phyloP scores from a whole-genome alignment of 2,113 vertebrate genomes.

The Coreoperca whiteheadi region DNA sequence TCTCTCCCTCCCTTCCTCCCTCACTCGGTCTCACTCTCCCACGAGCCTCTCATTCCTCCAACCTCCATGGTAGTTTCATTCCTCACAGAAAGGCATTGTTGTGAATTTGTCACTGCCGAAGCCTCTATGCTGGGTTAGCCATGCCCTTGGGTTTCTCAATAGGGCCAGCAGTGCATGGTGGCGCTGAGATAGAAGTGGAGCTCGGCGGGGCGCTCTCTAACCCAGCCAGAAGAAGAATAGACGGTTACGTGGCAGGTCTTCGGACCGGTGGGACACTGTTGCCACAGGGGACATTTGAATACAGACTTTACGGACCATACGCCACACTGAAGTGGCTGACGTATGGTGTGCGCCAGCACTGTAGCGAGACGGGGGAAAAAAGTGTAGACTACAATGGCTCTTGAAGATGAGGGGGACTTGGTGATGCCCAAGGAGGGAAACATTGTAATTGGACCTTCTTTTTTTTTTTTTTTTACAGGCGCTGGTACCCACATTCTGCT shows the following conservation, averaged over 20 bases:
- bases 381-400: constrained; percentile 8
- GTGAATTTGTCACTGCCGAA: constrained; percentile 68
- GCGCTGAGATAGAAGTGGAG: constrained; percentile 22
- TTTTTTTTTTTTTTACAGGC: too few species aligned
- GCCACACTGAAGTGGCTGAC: constrained; percentile 1
- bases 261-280: constrained; percentile 12
- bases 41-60: constrained; percentile 56
- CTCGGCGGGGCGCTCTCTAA: constrained; percentile 30
- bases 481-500: constrained; percentile 28
- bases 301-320: constrained; percentile 30
- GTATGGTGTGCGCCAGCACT: background rate
- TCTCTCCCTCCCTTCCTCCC: background rate
- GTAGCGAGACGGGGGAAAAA: constrained; percentile 39
- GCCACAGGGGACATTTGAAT: constrained; percentile 45
- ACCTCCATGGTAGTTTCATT: constrained; percentile 66
- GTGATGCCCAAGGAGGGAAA: constrained; percentile 11
- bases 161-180: constrained; percentile 42
- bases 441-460: constrained; percentile 45
- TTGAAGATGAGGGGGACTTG: background rate
- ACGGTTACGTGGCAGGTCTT: background rate
- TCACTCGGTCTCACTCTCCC: constrained; percentile 34
- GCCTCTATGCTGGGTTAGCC: constrained; percentile 50
- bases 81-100: constrained; percentile 69
- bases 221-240: constrained; percentile 31
- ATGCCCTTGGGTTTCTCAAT: constrained; percentile 67